phyloP scores from a whole-genome alignment of 2,113 vertebrate species.

The Lophura nycthemera region DNA sequence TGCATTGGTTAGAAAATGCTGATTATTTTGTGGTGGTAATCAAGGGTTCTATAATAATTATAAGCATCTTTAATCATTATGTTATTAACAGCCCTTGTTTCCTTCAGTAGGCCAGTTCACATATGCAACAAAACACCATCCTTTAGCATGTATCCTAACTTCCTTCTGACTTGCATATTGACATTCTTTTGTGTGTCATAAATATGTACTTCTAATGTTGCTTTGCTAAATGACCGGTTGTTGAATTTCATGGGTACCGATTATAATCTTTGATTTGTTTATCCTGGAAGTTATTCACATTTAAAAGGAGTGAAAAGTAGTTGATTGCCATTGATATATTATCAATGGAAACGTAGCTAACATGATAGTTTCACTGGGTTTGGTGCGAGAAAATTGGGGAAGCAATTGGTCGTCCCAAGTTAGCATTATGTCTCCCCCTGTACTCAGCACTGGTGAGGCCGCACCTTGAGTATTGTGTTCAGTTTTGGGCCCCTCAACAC shows the following conservation, averaged over 20 bases:
- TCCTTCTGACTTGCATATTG: background rate
- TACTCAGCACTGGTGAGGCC: too few species aligned
- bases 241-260: background rate
- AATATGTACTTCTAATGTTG: background rate
- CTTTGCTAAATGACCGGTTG: background rate
- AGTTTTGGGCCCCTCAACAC: too few species aligned
- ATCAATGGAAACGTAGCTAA: background rate
- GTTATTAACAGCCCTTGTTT: background rate
- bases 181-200: background rate
- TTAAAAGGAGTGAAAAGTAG: background rate
- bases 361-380: background rate
- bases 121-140: background rate
- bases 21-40: background rate
- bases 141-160: background rate
- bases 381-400: background rate
- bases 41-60: background rate
- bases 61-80: background rate
- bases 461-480: too few species aligned
- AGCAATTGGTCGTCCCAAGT: background rate
- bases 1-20: background rate
- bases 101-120: background rate
- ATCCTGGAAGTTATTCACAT: background rate
- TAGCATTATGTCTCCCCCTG: background rate
- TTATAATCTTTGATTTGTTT: background rate
- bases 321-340: background rate